Evolutionary conservation across 2,888 invertebrate genomes (phyloP), one percentile per base, ranked within the genome.

Genomic region (Podabrus alpinus): DNA sequence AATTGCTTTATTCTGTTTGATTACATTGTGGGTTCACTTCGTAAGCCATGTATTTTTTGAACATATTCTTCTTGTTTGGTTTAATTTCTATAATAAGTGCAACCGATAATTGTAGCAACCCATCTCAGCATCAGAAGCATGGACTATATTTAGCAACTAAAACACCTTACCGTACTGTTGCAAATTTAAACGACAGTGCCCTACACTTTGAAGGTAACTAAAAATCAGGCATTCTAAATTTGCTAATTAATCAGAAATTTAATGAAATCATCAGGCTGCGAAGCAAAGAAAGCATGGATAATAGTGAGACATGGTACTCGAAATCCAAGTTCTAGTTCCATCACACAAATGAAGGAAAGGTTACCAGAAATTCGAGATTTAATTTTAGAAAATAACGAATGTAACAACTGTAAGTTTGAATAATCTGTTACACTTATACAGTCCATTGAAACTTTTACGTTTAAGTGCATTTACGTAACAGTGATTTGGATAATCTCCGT

Each of bases 291-390:
- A 85, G 90, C 94, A 74, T 95, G 95, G 95, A 90, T 93, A 86
- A 82, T 94, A 15, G 86, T 93, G 59, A 90, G 95, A 3, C 95
- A 95, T 87, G 95, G 95, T 3, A 93, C 94, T n/a, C 89, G 95
- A 78, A 89, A 92, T 84, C 94, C 95, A 0, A 90, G 91, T 79
- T 84, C 86, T 69, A 89, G 90, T 76, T 88, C 91, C 61, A 91
- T 94, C 72, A 77, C 85, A 10, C 85, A 84, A 21, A 91, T 92
- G 86, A 88, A 88, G 60, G 86, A 87, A 1, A 86, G 88, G 68
- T 86, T 95, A 10, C 88, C 88, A 29, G 83, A 88, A 61, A 84
- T 93, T 21, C 89, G 89, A 80, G 84, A 89, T 81, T 86, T 89
- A 78, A 90, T 93, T 77, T 78, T 93, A 77, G 80, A 87, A 19